Evolutionary conservation across 2,113 vertebrate genomes (phyloP).

Genomic region (Hypocryptadius cinnamomeus): DNA sequence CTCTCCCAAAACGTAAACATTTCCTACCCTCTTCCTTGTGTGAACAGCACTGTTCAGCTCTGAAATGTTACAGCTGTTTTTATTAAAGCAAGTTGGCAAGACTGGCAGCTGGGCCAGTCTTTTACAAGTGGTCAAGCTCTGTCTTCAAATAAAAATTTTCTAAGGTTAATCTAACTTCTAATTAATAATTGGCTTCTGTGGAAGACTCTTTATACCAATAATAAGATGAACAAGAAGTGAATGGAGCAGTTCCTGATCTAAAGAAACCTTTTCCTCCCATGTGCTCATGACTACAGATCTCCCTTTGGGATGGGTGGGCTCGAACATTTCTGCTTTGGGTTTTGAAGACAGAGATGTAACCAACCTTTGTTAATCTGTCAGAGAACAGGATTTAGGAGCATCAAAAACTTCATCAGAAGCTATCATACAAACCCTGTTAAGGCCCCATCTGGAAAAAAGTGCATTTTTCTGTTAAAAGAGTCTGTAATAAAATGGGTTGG

Average conservation of each 20-base stretch:
- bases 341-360: background rate
- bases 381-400: background rate
- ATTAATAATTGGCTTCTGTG: background rate
- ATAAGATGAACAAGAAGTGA: background rate
- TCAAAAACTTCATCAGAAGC: background rate
- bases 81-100: background rate
- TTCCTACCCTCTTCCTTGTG: background rate
- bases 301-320: background rate
- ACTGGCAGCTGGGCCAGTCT: background rate
- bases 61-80: background rate
- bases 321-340: background rate
- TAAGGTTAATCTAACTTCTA: background rate
- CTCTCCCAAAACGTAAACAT: background rate
- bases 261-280: background rate
- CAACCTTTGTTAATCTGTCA: background rate
- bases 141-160: background rate
- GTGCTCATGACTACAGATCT: background rate
- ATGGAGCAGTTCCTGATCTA: background rate
- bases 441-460: background rate
- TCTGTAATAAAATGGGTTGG: background rate
- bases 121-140: background rate
- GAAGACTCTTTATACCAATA: background rate
- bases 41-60: background rate
- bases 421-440: background rate
- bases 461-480: background rate